phyloP scores from a whole-genome alignment of 2,888 invertebrate species.

The Endomychus coccineus region DNA sequence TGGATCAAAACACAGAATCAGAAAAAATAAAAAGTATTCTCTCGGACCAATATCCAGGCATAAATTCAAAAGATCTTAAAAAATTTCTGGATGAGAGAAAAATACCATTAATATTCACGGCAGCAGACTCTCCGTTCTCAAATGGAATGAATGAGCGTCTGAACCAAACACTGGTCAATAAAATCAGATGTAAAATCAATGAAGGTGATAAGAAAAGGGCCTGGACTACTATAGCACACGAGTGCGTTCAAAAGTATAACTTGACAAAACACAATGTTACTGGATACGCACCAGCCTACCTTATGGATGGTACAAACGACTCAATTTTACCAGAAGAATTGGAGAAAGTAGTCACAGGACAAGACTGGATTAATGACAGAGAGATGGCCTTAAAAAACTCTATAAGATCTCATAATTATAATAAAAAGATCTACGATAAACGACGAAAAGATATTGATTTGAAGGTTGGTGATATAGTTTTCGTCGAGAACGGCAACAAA shows the following conservation, averaged over 20 bases:
- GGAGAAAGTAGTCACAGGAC: conserved; percentile 12
- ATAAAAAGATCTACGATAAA: conserved; percentile 19
- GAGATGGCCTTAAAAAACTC: conserved; percentile 18
- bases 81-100: conserved; percentile 23
- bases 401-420: conserved; percentile 20
- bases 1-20: conserved; percentile 18
- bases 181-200: conserved; percentile 22
- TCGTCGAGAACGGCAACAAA: conserved; percentile 21
- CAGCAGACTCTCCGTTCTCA: conserved; percentile 20
- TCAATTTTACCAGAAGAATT: conserved; percentile 19
- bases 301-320: conserved; percentile 18
- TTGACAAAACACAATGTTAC: conserved; percentile 27
- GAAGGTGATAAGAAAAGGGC: conserved; percentile 16
- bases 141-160: conserved; percentile 26
- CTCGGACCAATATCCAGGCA: conserved; percentile 31
- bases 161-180: conserved; percentile 26
- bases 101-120: conserved; percentile 18
- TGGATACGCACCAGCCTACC: conserved; percentile 19
- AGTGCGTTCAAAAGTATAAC: conserved; percentile 28
- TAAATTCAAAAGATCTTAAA: conserved; percentile 32
- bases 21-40: conserved; percentile 26
- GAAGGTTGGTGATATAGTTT: conserved; percentile 22
- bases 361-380: conserved; percentile 4
- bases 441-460: conserved; percentile 18
- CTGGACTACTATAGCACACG: conserved; percentile 22